phyloP scores from a whole-genome alignment of 2,797 vertebrate genomes.

The Serranus cabrilla region DNA sequence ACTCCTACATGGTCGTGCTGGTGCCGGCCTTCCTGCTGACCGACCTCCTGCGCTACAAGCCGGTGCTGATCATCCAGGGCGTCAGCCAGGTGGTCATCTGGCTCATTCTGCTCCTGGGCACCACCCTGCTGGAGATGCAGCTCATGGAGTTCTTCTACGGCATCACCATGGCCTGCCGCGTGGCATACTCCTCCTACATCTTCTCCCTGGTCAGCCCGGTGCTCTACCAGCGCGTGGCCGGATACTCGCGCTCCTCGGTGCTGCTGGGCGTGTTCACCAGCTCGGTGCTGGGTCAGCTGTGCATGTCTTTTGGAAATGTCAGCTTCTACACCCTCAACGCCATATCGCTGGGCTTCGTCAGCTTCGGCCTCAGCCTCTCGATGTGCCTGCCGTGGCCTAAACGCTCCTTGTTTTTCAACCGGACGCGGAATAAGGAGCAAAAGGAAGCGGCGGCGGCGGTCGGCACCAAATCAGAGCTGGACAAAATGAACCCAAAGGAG shows the following conservation, averaged over 20 bases:
- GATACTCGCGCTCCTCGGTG: slow-evolving; percentile 91
- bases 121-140: slow-evolving; percentile 90
- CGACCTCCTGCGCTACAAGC: slow-evolving; percentile 94
- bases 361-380: slow-evolving; percentile 87
- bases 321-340: slow-evolving; percentile 83
- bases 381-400: slow-evolving; percentile 90
- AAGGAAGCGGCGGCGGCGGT: slow-evolving; percentile 3
- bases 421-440: slow-evolving; percentile 8
- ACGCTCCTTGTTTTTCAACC: slow-evolving; percentile 95
- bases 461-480: slow-evolving; percentile 78
- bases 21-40: slow-evolving; percentile 96
- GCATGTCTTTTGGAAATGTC: slow-evolving; percentile 77
- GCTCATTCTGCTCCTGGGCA: slow-evolving; percentile 89
- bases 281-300: slow-evolving; percentile 94
- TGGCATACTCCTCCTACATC: slow-evolving; percentile 98
- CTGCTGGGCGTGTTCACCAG: slow-evolving; percentile 95
- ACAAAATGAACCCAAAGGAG: slow-evolving; percentile 76
- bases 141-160: slow-evolving; percentile 97
- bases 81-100: slow-evolving; percentile 92
- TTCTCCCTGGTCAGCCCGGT: slow-evolving; percentile 92
- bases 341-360: slow-evolving; percentile 90
- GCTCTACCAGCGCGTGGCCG: slow-evolving; percentile 92
- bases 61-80: slow-evolving; percentile 92
- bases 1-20: slow-evolving; percentile 94
- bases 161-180: slow-evolving; percentile 94